These are phyloP conservation scores for Galerucella nymphaeae DNA, from an alignment of 2,888 invertebrate genomes.

Conservation along the genomic window DNA sequence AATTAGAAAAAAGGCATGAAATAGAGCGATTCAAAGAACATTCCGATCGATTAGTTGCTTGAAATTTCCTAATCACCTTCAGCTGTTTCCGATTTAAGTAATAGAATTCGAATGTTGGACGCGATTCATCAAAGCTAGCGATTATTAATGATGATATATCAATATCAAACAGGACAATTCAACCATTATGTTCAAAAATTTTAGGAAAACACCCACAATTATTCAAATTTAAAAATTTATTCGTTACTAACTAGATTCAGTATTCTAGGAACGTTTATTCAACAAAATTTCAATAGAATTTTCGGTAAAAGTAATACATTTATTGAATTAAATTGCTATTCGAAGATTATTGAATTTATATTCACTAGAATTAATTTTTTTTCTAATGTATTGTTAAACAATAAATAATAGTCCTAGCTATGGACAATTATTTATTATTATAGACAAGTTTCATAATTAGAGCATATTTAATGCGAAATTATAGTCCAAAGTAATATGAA, in stretches of 20 bases:
- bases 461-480: no score
- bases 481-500: no score
- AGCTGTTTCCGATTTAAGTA: slow-evolving; percentile 8
- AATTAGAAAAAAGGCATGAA: neutral
- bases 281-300: neutral
- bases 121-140: neutral
- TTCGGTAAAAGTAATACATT: neutral
- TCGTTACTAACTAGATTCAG: no score
- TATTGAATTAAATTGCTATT: no score
- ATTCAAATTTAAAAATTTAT: neutral
- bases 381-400: no score
- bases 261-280: neutral
- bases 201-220: neutral
- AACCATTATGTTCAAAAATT: neutral
- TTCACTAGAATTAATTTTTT: no score
- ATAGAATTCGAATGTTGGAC: neutral
- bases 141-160: neutral
- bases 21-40: neutral
- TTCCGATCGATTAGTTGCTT: slow-evolving; percentile 5
- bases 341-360: no score
- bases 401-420: no score
- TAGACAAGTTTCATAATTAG: no score
- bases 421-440: no score
- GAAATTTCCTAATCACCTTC: slow-evolving; percentile 1
- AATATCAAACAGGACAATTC: neutral